Evolutionary conservation across 2,888 invertebrate genomes (phyloP), one percentile per base, ranked within the genome.

Genomic region (Chouioia cunea): DNA sequence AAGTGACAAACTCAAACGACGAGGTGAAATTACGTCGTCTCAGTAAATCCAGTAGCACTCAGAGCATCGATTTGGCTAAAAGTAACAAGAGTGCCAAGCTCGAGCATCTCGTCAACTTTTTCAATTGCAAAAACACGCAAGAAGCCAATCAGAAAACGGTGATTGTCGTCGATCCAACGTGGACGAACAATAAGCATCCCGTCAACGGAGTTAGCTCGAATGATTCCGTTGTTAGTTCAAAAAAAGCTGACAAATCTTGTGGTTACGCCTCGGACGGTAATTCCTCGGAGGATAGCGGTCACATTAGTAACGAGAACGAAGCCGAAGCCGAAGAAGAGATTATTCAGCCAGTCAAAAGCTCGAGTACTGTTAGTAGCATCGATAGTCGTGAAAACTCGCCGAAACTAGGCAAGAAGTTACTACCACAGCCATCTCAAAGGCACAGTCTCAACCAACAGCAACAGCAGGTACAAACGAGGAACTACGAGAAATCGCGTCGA

Each of bases 231-330:
- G 1, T 10, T 36, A 43, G 22, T n/a, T n/a, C 43, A 12, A 36
- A 14, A 15, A 68, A 62, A 20, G 4, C 44, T 0, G 70, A 74
- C 0, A 79, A 79, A 23, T 70, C 79, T 27, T 83, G 80, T 56
- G 85, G 85, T 2, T 85, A 85, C 70, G 75, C 88, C 75, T 91
- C 91, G 6, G 92, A 92, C 79, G 92, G 93, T 79, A 86, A 87
- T 80, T 83, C 81, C 44, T 92, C 93, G 70, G 93, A 93, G 79
- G 93, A 93, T 86, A 93, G 93, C 68, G 93, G 93, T 72, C 93
- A 93, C 85, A 93, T 93, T 77, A 93, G 93, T 60, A 93, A 92
- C 81, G 93, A 92, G 82, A 90, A 90, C 79, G 90, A 91, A 73
- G 77, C 81, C 14, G 85, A 85, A 44, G 44, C 43, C n/a, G 53